Base-by-base conservation (phyloP, 2,113 vertebrate species). In the Falco punctatus region DNA sequence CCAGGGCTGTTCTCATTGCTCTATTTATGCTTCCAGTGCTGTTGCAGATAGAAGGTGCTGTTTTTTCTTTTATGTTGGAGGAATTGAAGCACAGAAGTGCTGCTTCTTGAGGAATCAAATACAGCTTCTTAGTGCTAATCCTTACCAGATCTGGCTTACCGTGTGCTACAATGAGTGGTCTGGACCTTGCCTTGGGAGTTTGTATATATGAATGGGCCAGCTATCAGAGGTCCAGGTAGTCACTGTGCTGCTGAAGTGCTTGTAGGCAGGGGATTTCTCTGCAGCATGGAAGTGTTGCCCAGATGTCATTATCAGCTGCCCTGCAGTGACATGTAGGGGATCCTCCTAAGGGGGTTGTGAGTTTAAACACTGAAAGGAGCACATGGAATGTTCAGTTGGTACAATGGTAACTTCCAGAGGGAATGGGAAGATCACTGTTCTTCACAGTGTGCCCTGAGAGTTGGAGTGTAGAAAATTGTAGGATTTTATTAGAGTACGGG, bases 1-100 rank as follows among this genome's bases (percentile, higher is more conserved):
- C 46, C n/a, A 13, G 52, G 33, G n/a, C 5, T 84, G 3, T 1
- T 75, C 1, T 3, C 9, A 0, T 54, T 73, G 35, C 35, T 81
- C 9, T 87, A 0, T 57, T 78, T 73, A 19, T 24, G 23, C 27
- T 84, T 71, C 40, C 22, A 62, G 38, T 35, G 57, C 51, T 87
- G 52, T 44, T 85, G 21, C 55, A 78, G 46, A 42, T 15, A 22
- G 23, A n/a, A 44, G 38, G 46, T 71, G 12, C 32, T 16, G 15
- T 33, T 86, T 66, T 33, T 54, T 82, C 10, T 51, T 71, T 46
- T 35, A 5, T 35, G 4, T n/a, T 79, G 28, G 38, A 87, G 48
- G 11, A 70, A 27, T 3, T 55, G 81, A 87, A 70, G 35, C 55
- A 65, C 12, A 5, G 16, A 67, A 83, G 18, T 85, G 19, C 33